Conservation (phyloP, 2,113 vertebrate genomes). For the Lonchura striata region DNA sequence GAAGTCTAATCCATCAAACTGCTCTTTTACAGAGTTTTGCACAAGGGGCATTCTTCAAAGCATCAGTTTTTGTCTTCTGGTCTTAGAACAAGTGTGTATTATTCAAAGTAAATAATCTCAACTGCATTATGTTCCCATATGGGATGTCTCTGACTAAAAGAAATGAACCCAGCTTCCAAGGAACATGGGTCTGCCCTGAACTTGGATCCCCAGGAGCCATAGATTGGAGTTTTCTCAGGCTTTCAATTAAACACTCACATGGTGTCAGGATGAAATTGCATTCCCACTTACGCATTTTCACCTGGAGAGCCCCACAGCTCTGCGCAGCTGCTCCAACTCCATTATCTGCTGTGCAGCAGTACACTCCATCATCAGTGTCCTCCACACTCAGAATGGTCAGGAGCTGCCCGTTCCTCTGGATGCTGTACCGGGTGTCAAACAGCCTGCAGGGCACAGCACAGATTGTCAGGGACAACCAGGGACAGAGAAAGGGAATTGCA, state of each 20-base stretch:
- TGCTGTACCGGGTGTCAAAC: conserved; percentile 89
- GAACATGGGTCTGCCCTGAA: not conserved
- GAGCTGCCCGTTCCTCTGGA: conserved; percentile 89
- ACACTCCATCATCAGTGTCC: conserved; percentile 90
- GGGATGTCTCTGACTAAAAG: not conserved
- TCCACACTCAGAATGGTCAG: conserved; percentile 88
- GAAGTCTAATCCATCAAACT: not conserved
- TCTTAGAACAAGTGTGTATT: not conserved
- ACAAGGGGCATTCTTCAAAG: not conserved
- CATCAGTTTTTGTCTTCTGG: not conserved
- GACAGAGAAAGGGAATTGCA: rapidly evolving
- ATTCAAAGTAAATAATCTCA: not conserved
- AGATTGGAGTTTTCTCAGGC: not conserved
- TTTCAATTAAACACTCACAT: rapidly evolving
- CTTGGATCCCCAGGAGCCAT: rapidly evolving
- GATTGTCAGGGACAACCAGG: not conserved
- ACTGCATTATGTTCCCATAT: not conserved
- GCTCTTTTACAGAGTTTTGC: not conserved
- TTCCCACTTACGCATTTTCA: conserved; percentile 94
- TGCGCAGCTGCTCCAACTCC: conserved; percentile 85
- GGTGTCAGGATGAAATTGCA: not conserved
- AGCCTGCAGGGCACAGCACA: conserved; percentile 73
- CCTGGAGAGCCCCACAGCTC: conserved; percentile 95
- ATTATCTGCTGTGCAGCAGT: conserved; percentile 90
- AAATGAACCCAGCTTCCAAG: not conserved